Evolutionary conservation across 2,797 vertebrate species (phyloP), one percentile per base, ranked within the genome.

Genomic region (Crenichthys baileyi): DNA sequence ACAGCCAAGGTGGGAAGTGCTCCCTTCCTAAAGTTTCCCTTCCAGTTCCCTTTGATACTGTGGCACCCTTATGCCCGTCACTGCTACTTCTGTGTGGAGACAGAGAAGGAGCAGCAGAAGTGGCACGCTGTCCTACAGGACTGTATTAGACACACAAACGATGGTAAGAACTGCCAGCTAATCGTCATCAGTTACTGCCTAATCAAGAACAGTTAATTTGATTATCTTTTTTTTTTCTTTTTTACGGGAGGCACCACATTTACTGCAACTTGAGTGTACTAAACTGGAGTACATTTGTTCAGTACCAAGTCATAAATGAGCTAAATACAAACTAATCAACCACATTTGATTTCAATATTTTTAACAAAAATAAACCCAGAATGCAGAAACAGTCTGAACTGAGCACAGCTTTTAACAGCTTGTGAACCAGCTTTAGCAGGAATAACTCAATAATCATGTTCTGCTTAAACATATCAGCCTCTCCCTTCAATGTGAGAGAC

Each of bases 71-170:
- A 96, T 0, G 94, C 95, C 1, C 93, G 94, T 0, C 97, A 98
- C 90, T 96, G 96, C 72, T 97, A 96, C 89, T 99, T 98, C 95
- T 98, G 97, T 2, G 93, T 96, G 82, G 95, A 92, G 87, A 96
- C 96, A 0, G 96, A 97, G 89, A 96, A 96, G 0, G 98, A 99
- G 90, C 98, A 99, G 90, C 91, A 97, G 86, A 97, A 96, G 89
- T 99, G 98, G 98, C 91, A 88, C 1, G 97, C 97, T 0, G 97
- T 98, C 29, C 96, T 99, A 81, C 98, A 97, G 93, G 98, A 98
- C 91, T 99, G 97, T 0, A 94, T 98, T 61, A 80, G 98, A 4
- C 97, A 99, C 77, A 93, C 96, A 89, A 99, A 98, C 81, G 96
- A 98, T 0, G 98, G 98, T 98, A 91, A 96, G 97, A 73, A 29